Evolutionary conservation across 2,888 invertebrate species (phyloP).

Genomic region (Metopia argyrocephala): DNA sequence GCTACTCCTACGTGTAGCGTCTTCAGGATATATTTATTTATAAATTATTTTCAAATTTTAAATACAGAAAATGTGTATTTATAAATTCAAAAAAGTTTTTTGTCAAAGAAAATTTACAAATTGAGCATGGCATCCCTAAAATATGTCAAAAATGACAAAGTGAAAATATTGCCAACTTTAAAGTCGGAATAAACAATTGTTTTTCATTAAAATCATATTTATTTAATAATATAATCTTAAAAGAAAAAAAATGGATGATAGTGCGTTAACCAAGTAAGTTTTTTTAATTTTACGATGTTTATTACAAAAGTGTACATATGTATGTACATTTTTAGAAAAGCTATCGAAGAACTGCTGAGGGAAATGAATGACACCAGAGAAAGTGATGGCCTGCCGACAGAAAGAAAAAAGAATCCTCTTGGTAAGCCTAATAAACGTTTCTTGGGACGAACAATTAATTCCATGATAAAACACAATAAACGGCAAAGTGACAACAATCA

Average conservation of each 20-base stretch:
- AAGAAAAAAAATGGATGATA: constrained; percentile 69
- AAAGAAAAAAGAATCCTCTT: constrained; percentile 73
- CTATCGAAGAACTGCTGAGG: constrained; percentile 71
- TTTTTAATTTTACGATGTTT: background rate
- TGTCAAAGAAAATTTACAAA: too few species aligned
- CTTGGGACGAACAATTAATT: constrained; percentile 72
- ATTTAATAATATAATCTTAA: too few species aligned
- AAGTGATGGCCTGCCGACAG: constrained; percentile 47
- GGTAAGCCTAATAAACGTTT: constrained; percentile 74
- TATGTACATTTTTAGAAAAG: constrained; percentile 65
- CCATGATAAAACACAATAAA: constrained; percentile 70
- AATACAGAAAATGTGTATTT: too few species aligned
- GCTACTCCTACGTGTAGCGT: too few species aligned
- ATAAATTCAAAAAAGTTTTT: too few species aligned
- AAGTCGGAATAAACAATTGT: too few species aligned
- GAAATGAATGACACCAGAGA: constrained; percentile 64
- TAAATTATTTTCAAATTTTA: too few species aligned
- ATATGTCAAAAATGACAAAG: too few species aligned
- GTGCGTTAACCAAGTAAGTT: constrained; percentile 69
- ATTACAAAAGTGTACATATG: background rate
- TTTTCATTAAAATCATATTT: too few species aligned
- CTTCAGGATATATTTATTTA: too few species aligned
- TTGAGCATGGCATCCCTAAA: too few species aligned
- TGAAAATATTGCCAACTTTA: too few species aligned
- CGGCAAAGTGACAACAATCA: constrained; percentile 68